Percentiles rank a stretch among this genome's conserved stretches.
Conservation (phyloP, 2,888 invertebrate species). For the Cyclophora albipunctata region DNA sequence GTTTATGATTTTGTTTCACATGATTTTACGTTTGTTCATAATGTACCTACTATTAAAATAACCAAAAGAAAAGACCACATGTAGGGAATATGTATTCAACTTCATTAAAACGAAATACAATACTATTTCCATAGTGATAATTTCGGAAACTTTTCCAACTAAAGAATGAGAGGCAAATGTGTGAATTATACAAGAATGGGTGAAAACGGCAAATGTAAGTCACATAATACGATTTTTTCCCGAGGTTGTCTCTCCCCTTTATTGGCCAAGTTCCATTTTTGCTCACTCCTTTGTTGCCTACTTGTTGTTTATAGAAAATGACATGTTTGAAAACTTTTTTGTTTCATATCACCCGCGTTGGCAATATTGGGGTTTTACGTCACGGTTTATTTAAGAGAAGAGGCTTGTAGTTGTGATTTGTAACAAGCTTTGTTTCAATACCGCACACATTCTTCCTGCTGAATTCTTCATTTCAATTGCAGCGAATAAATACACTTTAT, state of each 20-base stretch:
- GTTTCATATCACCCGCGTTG: slow-evolving; percentile 1
- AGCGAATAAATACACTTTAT: no score
- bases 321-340: slow-evolving; percentile 13
- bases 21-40: no score
- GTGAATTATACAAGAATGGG: slow-evolving; percentile 49
- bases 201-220: slow-evolving; percentile 44
- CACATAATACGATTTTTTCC: slow-evolving; percentile 41
- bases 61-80: no score
- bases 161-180: slow-evolving; percentile 33
- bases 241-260: slow-evolving; percentile 37
- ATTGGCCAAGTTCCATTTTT: slow-evolving; percentile 49
- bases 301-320: slow-evolving; percentile 16
- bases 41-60: no score
- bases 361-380: neutral
- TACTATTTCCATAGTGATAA: slow-evolving; percentile 11
- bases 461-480: no score
- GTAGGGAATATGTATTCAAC: no score
- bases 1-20: no score
- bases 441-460: no score
- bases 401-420: no score
- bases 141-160: slow-evolving; percentile 24
- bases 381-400: no score
- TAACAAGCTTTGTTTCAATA: no score
- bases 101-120: no score
- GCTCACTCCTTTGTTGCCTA: slow-evolving; percentile 14